These are phyloP conservation scores for Notospermus geniculatus DNA, from an alignment of 1,140 invertebrate species.

Conservation along the genomic window DNA sequence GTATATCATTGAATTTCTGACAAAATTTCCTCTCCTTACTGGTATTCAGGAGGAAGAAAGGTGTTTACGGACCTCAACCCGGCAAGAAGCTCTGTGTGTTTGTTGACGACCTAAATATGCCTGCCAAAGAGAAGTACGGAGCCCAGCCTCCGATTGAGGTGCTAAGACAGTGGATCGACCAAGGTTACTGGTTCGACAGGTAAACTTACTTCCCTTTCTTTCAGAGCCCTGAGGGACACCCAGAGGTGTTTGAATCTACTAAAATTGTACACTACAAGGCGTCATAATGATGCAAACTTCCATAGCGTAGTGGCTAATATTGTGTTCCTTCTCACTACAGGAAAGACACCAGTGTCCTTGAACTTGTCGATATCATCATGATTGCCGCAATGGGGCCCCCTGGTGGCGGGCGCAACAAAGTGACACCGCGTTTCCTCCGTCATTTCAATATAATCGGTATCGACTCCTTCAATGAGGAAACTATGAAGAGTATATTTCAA, in stretches of 20 bases:
- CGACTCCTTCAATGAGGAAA: conserved; percentile 55
- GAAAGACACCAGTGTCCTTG: conserved; percentile 50
- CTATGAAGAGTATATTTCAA: conserved; percentile 55
- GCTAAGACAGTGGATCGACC: conserved; percentile 55
- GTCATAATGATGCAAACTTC: background rate
- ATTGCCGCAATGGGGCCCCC: conserved; percentile 54
- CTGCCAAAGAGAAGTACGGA: conserved; percentile 55
- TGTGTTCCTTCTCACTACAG: conserved; percentile 22
- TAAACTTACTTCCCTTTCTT: conserved; percentile 14
- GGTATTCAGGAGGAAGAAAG: conserved; percentile 45
- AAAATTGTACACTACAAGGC: background rate
- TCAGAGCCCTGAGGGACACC: too few species aligned
- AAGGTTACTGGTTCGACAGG: conserved; percentile 56
- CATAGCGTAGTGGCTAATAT: background rate
- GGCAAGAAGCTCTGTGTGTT: conserved; percentile 52
- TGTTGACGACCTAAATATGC: conserved; percentile 58
- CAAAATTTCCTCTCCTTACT: background rate
- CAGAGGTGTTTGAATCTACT: too few species aligned
- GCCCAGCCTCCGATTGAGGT: conserved; percentile 56
- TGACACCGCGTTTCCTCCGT: conserved; percentile 51
- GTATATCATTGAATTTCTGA: background rate
- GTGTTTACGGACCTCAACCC: conserved; percentile 46
- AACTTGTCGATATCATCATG: conserved; percentile 51
- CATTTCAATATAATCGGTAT: conserved; percentile 56
- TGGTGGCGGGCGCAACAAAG: conserved; percentile 52